Conservation (phyloP, 2,888 invertebrate genomes). For the Esperia sulphurella region DNA sequence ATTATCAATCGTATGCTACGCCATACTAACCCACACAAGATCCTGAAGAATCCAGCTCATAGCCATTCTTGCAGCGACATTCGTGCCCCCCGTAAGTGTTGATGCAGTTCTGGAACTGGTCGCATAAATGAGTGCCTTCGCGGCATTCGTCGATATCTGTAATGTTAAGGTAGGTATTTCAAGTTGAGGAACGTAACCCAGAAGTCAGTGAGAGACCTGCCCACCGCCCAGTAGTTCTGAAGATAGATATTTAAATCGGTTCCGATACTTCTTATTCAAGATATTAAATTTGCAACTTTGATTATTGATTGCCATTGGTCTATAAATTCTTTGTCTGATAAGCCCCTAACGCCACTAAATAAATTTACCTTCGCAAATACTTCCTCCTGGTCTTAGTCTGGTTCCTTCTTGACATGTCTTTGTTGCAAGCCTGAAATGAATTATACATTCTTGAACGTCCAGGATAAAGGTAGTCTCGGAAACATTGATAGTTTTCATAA, state of each 20-base stretch:
- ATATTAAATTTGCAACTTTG: too few species aligned
- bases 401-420: slow-evolving; percentile 82
- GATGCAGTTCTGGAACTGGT: slow-evolving; percentile 71
- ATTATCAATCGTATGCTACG: neutral
- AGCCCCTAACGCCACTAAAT: too few species aligned
- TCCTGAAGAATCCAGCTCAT: slow-evolving; percentile 58
- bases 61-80: slow-evolving; percentile 72
- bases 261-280: too few species aligned
- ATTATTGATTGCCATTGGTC: too few species aligned
- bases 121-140: slow-evolving; percentile 67
- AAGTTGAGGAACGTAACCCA: too few species aligned
- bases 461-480: neutral
- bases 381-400: slow-evolving; percentile 63
- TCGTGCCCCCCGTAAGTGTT: slow-evolving; percentile 73
- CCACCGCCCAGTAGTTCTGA: too few species aligned
- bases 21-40: slow-evolving; percentile 59
- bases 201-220: too few species aligned
- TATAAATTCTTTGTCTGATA: too few species aligned
- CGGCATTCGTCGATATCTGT: slow-evolving; percentile 93
- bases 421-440: slow-evolving; percentile 35
- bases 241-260: too few species aligned
- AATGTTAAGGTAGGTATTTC: too few species aligned
- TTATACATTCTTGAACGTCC: neutral
- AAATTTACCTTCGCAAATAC: slow-evolving; percentile 82
- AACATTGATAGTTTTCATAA: neutral